These are phyloP conservation scores for Chaenocephalus aceratus DNA, from an alignment of 2,113 vertebrate genomes.

Conservation along the genomic window DNA sequence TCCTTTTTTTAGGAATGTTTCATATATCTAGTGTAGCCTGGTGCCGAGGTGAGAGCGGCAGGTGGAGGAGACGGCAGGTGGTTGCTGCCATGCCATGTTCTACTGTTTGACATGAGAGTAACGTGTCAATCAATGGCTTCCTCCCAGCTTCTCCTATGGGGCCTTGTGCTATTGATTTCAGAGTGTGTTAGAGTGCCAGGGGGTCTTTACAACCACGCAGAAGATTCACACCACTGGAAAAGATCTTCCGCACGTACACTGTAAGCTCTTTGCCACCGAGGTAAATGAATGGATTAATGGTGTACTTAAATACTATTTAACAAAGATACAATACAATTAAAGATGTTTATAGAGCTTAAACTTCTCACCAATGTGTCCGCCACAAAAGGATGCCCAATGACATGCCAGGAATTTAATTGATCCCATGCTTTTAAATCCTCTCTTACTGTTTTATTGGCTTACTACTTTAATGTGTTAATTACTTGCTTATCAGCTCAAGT, in stretches of 20 bases:
- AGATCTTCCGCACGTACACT: slow-evolving; percentile 35
- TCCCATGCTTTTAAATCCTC: slow-evolving; percentile 26
- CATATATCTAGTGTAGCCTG: slow-evolving; percentile 19
- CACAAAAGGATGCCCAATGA: slow-evolving; percentile 11
- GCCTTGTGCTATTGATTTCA: slow-evolving; percentile 81
- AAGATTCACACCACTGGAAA: slow-evolving; percentile 62
- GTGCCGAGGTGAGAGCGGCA: slow-evolving; percentile 62
- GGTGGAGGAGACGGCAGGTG: slow-evolving; percentile 77
- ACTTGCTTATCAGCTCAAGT: slow-evolving; percentile 71
- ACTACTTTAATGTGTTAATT: slow-evolving; percentile 64
- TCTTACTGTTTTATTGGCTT: slow-evolving; percentile 16
- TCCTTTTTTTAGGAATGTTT: slow-evolving; percentile 1
- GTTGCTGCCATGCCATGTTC: slow-evolving; percentile 77
- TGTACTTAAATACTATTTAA: slow-evolving; percentile 15
- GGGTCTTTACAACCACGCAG: slow-evolving; percentile 65
- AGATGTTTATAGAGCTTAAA: slow-evolving; percentile 26
- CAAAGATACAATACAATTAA: slow-evolving; percentile 12
- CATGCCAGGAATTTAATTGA: slow-evolving; percentile 18
- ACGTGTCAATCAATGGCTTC: slow-evolving; percentile 84
- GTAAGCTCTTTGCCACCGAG: slow-evolving; percentile 16
- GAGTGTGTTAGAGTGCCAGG: slow-evolving; percentile 76
- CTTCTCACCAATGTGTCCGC: slow-evolving; percentile 9
- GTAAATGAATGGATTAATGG: slow-evolving; percentile 30
- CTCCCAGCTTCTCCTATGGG: slow-evolving; percentile 77
- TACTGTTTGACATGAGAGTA: slow-evolving; percentile 80